A percentile compares a stretch with the other conserved stretches of the same genome.
Conservation (phyloP, 2,113 vertebrate species). For the Corvus moneduloides region DNA sequence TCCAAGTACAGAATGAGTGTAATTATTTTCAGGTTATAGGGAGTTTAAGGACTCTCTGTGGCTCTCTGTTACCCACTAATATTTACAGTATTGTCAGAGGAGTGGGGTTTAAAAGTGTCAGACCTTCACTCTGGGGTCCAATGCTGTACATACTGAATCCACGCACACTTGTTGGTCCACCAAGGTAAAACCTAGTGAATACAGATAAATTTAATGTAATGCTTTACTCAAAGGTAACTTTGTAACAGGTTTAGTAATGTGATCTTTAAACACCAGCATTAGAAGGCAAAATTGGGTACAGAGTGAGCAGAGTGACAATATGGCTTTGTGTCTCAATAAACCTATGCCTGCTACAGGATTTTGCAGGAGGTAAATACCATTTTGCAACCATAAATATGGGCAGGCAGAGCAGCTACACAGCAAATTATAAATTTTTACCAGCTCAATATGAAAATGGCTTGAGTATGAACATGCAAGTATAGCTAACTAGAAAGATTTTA, state of each 20-base stretch:
- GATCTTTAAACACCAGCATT: background rate
- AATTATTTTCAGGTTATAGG: background rate
- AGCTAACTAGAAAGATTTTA: background rate
- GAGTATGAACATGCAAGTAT: background rate
- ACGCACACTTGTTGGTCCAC: constrained; percentile 93
- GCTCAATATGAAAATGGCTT: background rate
- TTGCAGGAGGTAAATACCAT: background rate
- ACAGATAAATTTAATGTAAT: background rate
- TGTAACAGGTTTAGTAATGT: background rate
- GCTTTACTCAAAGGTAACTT: background rate
- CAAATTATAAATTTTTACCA: background rate
- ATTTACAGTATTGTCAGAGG: background rate
- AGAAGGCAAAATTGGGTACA: background rate
- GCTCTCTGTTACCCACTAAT: background rate
- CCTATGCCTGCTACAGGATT: background rate
- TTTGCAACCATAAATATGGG: background rate
- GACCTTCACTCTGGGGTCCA: constrained; percentile 96
- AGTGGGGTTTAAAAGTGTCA: background rate
- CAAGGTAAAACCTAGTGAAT: constrained; percentile 88
- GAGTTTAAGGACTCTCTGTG: background rate
- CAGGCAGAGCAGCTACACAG: background rate
- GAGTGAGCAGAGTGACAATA: background rate
- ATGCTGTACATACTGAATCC: constrained; percentile 99
- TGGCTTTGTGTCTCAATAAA: background rate
- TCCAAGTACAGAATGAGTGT: background rate